Conservation (phyloP, 2,888 invertebrate species). For the Ecdyonurus torrentis region DNA sequence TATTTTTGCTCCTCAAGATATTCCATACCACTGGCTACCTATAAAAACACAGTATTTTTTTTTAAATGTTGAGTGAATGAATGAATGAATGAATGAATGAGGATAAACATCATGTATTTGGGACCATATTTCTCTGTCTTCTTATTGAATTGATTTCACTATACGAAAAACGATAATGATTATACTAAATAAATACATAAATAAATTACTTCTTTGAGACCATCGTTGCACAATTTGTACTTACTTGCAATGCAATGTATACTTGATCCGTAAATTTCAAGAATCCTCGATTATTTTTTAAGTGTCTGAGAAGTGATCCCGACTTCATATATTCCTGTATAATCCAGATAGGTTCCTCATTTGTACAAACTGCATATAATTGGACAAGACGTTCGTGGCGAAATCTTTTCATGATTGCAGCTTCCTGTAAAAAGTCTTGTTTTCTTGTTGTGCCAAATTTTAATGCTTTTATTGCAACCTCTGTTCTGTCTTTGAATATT, state of each 20-base stretch:
- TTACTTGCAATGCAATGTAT: constrained; percentile 88
- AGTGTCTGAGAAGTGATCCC: constrained; percentile 78
- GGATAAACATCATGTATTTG: too few relatives aligned
- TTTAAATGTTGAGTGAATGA: too few relatives aligned
- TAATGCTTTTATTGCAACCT: constrained; percentile 95
- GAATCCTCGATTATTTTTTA: constrained; percentile 66
- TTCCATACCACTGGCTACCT: constrained; percentile 24
- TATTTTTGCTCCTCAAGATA: constrained; percentile 31
- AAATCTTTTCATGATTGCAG: constrained; percentile 97
- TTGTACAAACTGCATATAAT: constrained; percentile 84
- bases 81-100: too few relatives aligned
- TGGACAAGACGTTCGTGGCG: constrained; percentile 91
- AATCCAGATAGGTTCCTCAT: constrained; percentile 87
- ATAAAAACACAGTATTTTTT: too few relatives aligned
- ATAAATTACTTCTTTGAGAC: too few relatives aligned
- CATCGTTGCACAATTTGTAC: too few relatives aligned
- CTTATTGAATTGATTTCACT: too few relatives aligned
- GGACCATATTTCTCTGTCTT: too few relatives aligned
- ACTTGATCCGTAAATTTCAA: constrained; percentile 84
- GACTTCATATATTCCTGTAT: constrained; percentile 91
- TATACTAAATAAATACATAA: too few relatives aligned
- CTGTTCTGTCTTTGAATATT: too few relatives aligned
- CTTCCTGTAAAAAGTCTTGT: constrained; percentile 92
- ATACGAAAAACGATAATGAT: too few relatives aligned
- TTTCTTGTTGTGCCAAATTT: constrained; percentile 95